Evolutionary conservation across 2,113 vertebrate species (phyloP).

Genomic region (Pseudopipra pipra): DNA sequence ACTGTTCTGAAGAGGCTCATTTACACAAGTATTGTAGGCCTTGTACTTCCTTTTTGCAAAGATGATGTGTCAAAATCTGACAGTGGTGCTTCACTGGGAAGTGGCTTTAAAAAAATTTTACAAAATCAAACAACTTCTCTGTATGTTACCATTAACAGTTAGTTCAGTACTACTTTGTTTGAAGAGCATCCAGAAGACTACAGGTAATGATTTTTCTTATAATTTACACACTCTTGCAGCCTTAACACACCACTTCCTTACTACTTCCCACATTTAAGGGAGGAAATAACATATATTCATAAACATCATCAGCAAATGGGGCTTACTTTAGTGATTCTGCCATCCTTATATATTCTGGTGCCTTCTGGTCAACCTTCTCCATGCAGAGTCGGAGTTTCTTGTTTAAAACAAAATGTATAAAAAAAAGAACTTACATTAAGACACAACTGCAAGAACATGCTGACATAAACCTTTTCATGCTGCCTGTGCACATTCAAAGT

Average conservation of each 20-base stretch:
- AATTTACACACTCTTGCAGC: background rate
- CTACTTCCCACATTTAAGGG: background rate
- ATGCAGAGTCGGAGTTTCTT: conserved; percentile 93
- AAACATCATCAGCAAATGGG: background rate
- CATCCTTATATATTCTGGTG: conserved; percentile 93
- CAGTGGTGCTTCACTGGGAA: background rate
- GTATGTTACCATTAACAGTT: background rate
- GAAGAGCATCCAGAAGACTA: background rate
- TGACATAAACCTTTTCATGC: background rate
- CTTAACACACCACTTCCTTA: background rate
- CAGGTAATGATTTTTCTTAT: background rate
- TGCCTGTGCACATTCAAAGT: background rate
- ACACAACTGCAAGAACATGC: background rate
- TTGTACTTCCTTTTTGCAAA: background rate
- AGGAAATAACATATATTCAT: background rate
- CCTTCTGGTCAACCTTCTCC: conserved; percentile 92
- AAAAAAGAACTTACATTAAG: background rate
- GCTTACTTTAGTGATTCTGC: conserved; percentile 95
- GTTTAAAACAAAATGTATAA: conserved; percentile 13
- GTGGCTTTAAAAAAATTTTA: background rate
- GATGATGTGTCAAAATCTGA: background rate
- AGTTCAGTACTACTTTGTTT: background rate
- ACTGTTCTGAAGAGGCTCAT: background rate
- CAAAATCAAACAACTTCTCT: background rate
- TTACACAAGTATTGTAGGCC: background rate